A percentile compares a stretch with the other conserved stretches of the same genome.
These are phyloP conservation scores for Aplysina aerophoba DNA, from an alignment of 37 sponge, comb jelly and placozoan genomes.

Conservation along the genomic window DNA sequence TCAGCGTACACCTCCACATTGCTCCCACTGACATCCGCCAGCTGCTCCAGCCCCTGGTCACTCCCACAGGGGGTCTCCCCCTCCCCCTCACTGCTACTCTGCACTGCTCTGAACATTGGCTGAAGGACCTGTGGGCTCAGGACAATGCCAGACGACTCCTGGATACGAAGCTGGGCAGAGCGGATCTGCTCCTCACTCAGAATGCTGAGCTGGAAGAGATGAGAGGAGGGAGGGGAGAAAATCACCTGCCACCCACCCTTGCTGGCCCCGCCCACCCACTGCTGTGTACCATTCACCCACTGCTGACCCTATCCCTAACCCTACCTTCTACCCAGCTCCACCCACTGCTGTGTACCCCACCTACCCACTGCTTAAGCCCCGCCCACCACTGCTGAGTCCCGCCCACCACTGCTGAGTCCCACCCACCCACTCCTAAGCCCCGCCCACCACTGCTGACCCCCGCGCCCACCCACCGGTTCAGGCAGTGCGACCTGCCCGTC, in stretches of 20 bases:
- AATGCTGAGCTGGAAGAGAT: neutral
- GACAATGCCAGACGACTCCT: constrained; percentile 29
- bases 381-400: too few species aligned
- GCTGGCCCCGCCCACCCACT: neutral
- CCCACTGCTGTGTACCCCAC: too few species aligned
- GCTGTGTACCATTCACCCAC: neutral
- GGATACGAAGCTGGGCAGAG: constrained; percentile 6
- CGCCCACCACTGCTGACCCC: too few species aligned
- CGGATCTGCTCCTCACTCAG: constrained; percentile 18
- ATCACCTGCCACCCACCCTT: neutral
- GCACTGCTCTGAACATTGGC: constrained; percentile 22
- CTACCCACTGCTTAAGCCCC: too few species aligned
- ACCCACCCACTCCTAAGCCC: too few species aligned
- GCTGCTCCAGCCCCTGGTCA: too few species aligned
- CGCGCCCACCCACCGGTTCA: constrained; percentile 18
- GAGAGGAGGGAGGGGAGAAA: neutral
- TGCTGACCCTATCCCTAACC: too few species aligned
- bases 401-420: too few species aligned
- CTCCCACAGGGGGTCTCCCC: too few species aligned
- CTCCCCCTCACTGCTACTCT: neutral
- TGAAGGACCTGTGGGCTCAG: constrained; percentile 24
- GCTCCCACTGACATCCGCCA: neutral
- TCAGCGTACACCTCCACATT: constrained; percentile 35
- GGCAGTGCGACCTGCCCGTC: constrained; percentile 39
- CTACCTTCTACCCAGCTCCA: too few species aligned